Conservation (phyloP, 2,888 invertebrate species). For the Sisyra terminalis region DNA sequence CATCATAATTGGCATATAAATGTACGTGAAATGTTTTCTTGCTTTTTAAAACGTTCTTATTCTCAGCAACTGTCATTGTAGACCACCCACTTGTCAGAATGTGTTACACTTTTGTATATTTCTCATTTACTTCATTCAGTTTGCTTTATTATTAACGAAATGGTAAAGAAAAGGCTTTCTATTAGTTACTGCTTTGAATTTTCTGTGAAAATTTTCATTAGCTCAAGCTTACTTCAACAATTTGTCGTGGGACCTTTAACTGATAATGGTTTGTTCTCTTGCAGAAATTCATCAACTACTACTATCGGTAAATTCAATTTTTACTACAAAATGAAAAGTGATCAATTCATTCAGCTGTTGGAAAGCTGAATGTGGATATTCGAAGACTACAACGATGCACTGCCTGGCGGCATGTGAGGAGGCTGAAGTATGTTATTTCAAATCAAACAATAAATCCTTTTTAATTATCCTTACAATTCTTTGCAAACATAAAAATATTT, state of each 20-base stretch:
- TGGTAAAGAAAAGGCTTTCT: no score
- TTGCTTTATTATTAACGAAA: no score
- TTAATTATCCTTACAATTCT: neutral
- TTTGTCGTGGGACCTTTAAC: no score
- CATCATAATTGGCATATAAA: constrained; percentile 1
- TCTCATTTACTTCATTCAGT: no score
- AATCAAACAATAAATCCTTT: neutral
- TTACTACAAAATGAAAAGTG: neutral
- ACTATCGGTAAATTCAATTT: no score
- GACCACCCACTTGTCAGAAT: constrained; percentile 22
- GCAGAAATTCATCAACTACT: no score
- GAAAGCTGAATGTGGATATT: constrained; percentile 28
- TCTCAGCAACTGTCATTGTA: constrained; percentile 8
- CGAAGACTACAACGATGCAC: constrained; percentile 37
- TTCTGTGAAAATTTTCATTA: no score
- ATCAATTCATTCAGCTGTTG: constrained; percentile 12
- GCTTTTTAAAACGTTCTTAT: neutral
- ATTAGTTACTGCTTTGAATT: no score
- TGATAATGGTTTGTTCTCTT: no score
- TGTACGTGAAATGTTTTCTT: neutral
- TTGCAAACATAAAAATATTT: neutral
- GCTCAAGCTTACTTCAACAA: no score
- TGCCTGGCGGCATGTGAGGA: constrained; percentile 48
- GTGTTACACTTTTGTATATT: constrained; percentile 2
- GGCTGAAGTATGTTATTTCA: constrained; percentile 39